Percentiles rank a stretch among this genome's conserved stretches.
Evolutionary conservation across 2,888 invertebrate species (phyloP).

Genomic region (Leptinotarsa rubiginosa): DNA sequence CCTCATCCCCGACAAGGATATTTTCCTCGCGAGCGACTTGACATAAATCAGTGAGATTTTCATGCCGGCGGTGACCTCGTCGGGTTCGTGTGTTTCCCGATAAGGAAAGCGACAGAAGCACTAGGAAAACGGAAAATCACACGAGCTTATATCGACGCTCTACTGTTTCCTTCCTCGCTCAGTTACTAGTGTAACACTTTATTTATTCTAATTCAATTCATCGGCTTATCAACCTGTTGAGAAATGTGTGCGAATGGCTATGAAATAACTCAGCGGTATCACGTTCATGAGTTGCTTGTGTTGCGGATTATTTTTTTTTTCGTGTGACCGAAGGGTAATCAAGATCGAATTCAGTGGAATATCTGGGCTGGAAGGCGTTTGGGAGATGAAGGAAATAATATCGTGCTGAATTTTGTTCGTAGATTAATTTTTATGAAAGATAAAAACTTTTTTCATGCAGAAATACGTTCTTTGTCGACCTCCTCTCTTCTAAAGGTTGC

Average conservation of each 20-base stretch:
- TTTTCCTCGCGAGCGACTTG: constrained; percentile 21
- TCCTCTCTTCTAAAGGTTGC: too few species aligned
- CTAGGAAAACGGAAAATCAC: constrained; percentile 17
- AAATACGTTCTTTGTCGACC: too few species aligned
- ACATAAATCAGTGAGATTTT: constrained; percentile 19
- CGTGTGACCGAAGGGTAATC: neutral
- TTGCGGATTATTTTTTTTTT: neutral
- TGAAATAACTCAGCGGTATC: constrained; percentile 18
- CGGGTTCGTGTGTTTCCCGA: constrained; percentile 17
- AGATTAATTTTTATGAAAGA: too few species aligned
- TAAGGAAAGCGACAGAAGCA: constrained; percentile 18
- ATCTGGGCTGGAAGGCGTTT: neutral
- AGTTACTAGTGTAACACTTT: constrained; percentile 34
- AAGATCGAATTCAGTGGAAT: neutral
- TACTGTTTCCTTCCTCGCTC: constrained; percentile 38
- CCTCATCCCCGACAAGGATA: constrained; percentile 26
- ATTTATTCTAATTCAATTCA: constrained; percentile 39
- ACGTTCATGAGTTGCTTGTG: constrained; percentile 4
- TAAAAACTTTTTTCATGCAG: too few species aligned
- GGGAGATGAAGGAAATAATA: neutral
- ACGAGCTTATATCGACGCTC: constrained; percentile 22
- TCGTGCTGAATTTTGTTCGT: too few species aligned
- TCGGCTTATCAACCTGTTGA: constrained; percentile 22
- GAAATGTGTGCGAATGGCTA: constrained; percentile 14
- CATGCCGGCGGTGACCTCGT: constrained; percentile 18